Conservation (phyloP, 2,888 invertebrate species). For the Mystacides longicornis region DNA sequence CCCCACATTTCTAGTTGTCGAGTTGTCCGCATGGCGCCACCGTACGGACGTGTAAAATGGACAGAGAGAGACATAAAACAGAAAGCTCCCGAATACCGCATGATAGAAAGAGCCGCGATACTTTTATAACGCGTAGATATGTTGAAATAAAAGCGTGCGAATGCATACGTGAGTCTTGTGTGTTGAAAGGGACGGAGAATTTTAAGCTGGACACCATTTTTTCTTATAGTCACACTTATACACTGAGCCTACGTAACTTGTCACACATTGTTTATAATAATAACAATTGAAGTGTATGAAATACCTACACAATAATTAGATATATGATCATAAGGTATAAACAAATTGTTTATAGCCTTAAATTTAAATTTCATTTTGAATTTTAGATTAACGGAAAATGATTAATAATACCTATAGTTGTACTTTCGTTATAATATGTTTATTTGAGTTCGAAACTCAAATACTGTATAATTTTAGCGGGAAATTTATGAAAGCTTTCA, state of each 20-base stretch:
- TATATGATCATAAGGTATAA: no score
- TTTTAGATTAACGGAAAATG: no score
- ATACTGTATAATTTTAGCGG: no score
- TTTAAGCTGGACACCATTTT: constrained; percentile 15
- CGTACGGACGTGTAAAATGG: constrained; percentile 11
- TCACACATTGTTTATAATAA: no score
- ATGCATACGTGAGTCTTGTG: neutral
- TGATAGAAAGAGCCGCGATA: constrained; percentile 15
- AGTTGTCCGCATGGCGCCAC: constrained; percentile 23
- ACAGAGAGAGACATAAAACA: constrained; percentile 3
- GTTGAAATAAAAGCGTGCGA: constrained; percentile 5
- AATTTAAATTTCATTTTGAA: no score
- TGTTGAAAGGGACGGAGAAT: constrained; percentile 10
- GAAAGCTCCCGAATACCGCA: neutral
- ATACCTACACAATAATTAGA: no score
- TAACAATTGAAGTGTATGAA: no score
- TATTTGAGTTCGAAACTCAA: no score
- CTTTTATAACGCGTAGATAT: constrained; percentile 17
- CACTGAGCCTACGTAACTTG: constrained; percentile 21
- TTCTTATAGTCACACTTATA: constrained; percentile 13
- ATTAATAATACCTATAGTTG: no score
- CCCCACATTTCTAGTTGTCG: constrained; percentile 6
- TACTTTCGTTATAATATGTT: no score
- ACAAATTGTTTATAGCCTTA: no score
- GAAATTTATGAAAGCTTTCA: no score